Evolutionary conservation across 1,140 invertebrate species (phyloP), one percentile per base, ranked within the genome.

Genomic region (Phthorimaea operculella): DNA sequence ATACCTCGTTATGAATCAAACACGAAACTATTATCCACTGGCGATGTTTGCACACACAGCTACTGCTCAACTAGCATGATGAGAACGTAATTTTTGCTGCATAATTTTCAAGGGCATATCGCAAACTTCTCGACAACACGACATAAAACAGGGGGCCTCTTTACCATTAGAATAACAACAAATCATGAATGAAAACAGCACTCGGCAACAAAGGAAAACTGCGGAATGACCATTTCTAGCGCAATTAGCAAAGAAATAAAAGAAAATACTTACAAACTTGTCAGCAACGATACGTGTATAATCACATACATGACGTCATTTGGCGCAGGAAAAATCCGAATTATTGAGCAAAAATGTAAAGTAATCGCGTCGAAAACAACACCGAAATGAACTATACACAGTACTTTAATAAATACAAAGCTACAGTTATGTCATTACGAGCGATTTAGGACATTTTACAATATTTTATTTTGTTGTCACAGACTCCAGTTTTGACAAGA

Each of bases 291-390:
- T 85, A 85, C 85, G 83, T 86, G 85, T 85, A 79, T 77, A 65
- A 77, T 85, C 83, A 84, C 76, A 79, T 72, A 84, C 85, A 86
- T 86, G 85, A 86, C 85, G 85, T 86, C 85, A 86, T 79, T 85
- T 83, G 79, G 81, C 77, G 83, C 80, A 83, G 78, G 72, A 82
- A 74, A 86, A 86, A 82, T 76, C 79, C 76, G 66, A 83, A 68
- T 79, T 80, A 84, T 82, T 79, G 72, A 79, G 74, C 71, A 79
- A 85, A 47, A 85, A 80, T 84, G 72, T 74, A 82, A 74, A 72
- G 67, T 72, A 78, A 76, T 62, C 67, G 72, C 64, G 62, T 69
- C 62, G 59, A 71, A 74, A 84, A 79, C 69, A 74, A 72, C 75
- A 79, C 74, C 70, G 67, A 70, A 70, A 79, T 70, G 66, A 72